phyloP scores from a whole-genome alignment of 2,888 invertebrate genomes.

The Alcis repandata region DNA sequence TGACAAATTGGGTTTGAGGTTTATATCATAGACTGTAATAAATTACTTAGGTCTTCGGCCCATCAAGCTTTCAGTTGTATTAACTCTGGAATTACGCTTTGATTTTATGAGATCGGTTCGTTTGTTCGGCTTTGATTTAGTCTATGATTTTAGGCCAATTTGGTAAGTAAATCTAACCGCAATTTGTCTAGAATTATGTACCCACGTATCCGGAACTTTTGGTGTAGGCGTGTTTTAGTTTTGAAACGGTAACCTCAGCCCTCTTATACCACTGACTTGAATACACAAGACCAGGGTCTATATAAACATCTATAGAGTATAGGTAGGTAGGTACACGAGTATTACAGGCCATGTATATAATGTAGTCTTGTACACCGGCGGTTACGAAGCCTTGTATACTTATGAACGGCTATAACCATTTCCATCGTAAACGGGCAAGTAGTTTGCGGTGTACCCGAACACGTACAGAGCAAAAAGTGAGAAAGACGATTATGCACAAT shows the following conservation, averaged over 20 bases:
- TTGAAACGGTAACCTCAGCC: too few relatives aligned
- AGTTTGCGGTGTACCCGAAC: slow-evolving; percentile 59
- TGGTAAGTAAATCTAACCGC: neutral
- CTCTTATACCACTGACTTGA: too few relatives aligned
- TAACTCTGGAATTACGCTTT: slow-evolving; percentile 10
- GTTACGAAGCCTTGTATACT: slow-evolving; percentile 8
- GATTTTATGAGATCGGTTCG: slow-evolving; percentile 11
- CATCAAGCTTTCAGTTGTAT: slow-evolving; percentile 16
- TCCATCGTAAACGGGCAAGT: slow-evolving; percentile 56
- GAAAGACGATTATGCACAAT: slow-evolving; percentile 75
- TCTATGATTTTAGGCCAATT: neutral
- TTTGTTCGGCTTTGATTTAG: slow-evolving; percentile 2
- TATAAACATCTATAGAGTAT: too few relatives aligned
- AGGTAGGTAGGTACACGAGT: neutral
- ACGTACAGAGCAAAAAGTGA: slow-evolving; percentile 59
- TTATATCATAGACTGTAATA: slow-evolving; percentile 31
- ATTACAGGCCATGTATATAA: neutral
- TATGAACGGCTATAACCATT: slow-evolving; percentile 32
- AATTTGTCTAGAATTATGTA: neutral
- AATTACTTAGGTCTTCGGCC: slow-evolving; percentile 16
- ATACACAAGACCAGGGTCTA: too few relatives aligned
- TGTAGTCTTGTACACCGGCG: slow-evolving; percentile 1
- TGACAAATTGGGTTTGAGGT: slow-evolving; percentile 39
- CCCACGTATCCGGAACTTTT: too few relatives aligned
- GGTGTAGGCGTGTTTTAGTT: too few relatives aligned